Conservation (phyloP, 1,140 invertebrate species). For the Condylostylus longicornis region DNA sequence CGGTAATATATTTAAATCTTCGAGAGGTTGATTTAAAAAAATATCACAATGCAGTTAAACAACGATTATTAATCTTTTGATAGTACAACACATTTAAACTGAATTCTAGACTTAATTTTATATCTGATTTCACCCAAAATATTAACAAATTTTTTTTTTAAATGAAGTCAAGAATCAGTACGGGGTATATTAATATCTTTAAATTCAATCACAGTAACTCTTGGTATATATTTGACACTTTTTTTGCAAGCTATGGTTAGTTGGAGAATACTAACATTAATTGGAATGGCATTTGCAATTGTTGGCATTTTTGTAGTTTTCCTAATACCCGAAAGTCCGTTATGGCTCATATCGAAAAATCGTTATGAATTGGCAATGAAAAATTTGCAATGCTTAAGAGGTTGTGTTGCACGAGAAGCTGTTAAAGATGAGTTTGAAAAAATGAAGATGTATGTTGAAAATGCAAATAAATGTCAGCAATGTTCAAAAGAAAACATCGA, state of each 20-base stretch:
- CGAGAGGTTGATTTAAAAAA: too few relatives aligned
- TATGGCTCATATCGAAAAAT: conserved; percentile 42
- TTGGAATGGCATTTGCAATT: conserved; percentile 43
- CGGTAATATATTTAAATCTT: too few relatives aligned
- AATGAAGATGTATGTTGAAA: conserved; percentile 18
- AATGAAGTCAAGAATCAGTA: conserved; percentile 42
- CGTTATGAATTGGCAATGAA: conserved; percentile 34
- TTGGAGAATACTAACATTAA: conserved; percentile 46
- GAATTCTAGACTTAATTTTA: too few relatives aligned
- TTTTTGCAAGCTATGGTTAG: conserved; percentile 42
- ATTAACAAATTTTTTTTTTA: neutral
- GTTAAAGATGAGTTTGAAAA: conserved; percentile 35
- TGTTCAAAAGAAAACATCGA: conserved; percentile 1
- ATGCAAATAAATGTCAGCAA: conserved; percentile 5
- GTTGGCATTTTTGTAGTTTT: conserved; percentile 40
- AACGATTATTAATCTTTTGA: too few relatives aligned
- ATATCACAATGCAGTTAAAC: too few relatives aligned
- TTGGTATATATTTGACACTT: conserved; percentile 47
- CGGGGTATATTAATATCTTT: conserved; percentile 50
- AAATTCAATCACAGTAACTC: conserved; percentile 45
- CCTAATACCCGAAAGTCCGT: conserved; percentile 50
- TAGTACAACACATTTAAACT: too few relatives aligned
- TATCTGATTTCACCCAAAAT: neutral
- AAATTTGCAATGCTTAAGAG: conserved; percentile 36
- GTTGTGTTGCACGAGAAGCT: conserved; percentile 33